phyloP scores from a whole-genome alignment of 2,888 invertebrate genomes.

The Limnephilus marmoratus region DNA sequence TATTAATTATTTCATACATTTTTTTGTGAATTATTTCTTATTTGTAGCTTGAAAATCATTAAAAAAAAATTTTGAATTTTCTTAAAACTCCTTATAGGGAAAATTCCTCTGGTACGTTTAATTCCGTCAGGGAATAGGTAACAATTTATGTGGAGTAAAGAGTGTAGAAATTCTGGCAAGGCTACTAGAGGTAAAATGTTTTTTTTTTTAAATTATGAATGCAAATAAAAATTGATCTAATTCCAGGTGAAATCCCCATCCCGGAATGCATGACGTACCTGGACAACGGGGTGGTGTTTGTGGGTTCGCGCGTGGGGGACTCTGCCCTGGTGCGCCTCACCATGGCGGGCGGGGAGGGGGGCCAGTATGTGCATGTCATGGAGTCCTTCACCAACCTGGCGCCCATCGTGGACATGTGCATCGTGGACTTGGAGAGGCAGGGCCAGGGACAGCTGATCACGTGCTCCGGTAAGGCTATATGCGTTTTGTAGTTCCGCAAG shows the following conservation, averaged over 20 bases:
- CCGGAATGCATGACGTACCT: conserved; percentile 98
- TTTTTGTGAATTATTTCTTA: too few relatives aligned
- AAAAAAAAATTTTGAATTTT: too few relatives aligned
- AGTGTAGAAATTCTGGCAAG: too few relatives aligned
- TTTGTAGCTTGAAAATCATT: too few relatives aligned
- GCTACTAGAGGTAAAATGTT: too few relatives aligned
- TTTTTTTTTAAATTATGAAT: not conserved
- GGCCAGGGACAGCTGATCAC: conserved; percentile 99
- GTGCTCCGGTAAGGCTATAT: conserved; percentile 85
- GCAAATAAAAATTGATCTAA: not conserved
- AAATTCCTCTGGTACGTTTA: too few relatives aligned
- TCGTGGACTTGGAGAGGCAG: conserved; percentile 96
- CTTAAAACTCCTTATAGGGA: too few relatives aligned
- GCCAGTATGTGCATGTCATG: conserved; percentile 95
- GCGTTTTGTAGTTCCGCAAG: not conserved
- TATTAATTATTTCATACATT: too few relatives aligned
- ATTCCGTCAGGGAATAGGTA: too few relatives aligned
- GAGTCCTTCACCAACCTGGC: conserved; percentile 98
- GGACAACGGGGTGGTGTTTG: conserved; percentile 98
- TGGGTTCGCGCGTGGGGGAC: conserved; percentile 97
- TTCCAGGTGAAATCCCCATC: conserved; percentile 89
- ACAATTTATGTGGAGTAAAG: too few relatives aligned
- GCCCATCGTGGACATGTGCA: conserved; percentile 98
- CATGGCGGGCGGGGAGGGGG: conserved; percentile 88
- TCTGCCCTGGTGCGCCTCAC: conserved; percentile 95